Percentiles rank a stretch among this genome's conserved stretches.
These are phyloP conservation scores for Cinclus mexicanus DNA, from an alignment of 2,113 vertebrate genomes.

Conservation along the genomic window DNA sequence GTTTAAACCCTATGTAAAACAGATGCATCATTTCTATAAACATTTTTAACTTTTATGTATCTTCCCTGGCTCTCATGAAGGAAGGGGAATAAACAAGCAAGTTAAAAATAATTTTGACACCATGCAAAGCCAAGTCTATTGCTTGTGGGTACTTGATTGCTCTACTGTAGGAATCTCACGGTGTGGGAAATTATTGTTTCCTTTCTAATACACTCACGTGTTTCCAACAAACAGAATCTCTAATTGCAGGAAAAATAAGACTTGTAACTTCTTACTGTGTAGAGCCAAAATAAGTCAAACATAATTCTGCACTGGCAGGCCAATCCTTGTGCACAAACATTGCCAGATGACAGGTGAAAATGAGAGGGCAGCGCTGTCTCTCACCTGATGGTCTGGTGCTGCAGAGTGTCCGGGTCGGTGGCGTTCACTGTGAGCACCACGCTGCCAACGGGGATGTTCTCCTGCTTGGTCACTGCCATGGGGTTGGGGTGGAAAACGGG, in stretches of 20 bases:
- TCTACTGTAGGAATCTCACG: neutral
- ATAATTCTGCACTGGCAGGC: too few relatives aligned
- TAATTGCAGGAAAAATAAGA: neutral
- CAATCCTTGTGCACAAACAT: too few relatives aligned
- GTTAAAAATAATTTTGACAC: neutral
- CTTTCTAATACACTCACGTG: neutral
- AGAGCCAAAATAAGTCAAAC: neutral
- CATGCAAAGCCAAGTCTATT: neutral
- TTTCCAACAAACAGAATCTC: neutral
- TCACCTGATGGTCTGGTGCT: slow-evolving; percentile 92
- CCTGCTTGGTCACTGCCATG: slow-evolving; percentile 83
- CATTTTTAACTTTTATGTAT: neutral
- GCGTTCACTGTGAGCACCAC: slow-evolving; percentile 88
- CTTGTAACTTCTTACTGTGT: too few relatives aligned
- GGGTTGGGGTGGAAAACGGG: slow-evolving; percentile 93
- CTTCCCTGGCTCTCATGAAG: neutral
- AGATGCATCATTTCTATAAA: neutral
- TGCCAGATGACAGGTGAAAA: neutral
- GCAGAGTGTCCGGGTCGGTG: slow-evolving; percentile 90
- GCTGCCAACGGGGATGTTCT: slow-evolving; percentile 88
- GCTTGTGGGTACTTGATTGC: neutral
- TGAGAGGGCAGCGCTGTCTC: slow-evolving; percentile 9
- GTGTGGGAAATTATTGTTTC: neutral
- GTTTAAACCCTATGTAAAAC: neutral
- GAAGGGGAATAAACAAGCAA: neutral